These are phyloP conservation scores for Oreochromis grahami DNA, from an alignment of 2,797 vertebrate genomes.

Conservation along the genomic window DNA sequence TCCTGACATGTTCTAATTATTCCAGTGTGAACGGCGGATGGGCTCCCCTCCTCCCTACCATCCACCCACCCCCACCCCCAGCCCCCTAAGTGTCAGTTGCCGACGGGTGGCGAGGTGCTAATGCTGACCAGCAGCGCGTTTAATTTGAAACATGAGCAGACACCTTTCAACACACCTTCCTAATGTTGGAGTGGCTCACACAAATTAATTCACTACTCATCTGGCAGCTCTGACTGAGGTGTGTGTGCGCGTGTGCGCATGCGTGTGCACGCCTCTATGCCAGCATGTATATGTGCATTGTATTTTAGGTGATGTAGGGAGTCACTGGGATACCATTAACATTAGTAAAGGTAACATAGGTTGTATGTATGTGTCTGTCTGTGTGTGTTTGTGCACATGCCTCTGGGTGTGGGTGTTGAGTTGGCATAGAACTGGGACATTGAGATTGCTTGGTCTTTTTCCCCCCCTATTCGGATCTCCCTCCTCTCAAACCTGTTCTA, in stretches of 20 bases:
- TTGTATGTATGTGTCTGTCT: constrained; percentile 14
- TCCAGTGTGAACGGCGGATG: constrained; percentile 99
- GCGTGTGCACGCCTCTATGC: constrained; percentile 34
- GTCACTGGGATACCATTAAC: constrained; percentile 42
- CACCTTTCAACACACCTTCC: constrained; percentile 99
- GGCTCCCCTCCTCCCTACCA: constrained; percentile 55
- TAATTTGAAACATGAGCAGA: constrained; percentile 99
- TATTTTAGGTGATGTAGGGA: not conserved
- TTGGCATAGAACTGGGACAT: constrained; percentile 35
- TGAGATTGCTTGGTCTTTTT: constrained; percentile 16
- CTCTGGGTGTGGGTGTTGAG: constrained; percentile 24
- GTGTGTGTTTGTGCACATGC: constrained; percentile 7
- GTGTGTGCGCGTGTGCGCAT: not conserved
- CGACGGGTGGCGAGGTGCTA: constrained; percentile 95
- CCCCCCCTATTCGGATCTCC: not conserved
- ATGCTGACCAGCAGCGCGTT: constrained; percentile 99
- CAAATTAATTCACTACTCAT: constrained; percentile 99
- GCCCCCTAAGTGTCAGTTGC: constrained; percentile 89
- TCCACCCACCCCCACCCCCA: constrained; percentile 79
- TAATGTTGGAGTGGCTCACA: constrained; percentile 98
- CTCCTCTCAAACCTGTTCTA: constrained; percentile 29
- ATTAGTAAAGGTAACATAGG: constrained; percentile 50
- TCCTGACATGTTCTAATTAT: constrained; percentile 99
- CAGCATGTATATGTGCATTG: not conserved
- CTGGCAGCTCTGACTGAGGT: constrained; percentile 84